These are phyloP conservation scores for Salvelinus alpinus DNA, from an alignment of 2,113 vertebrate species.

Conservation along the genomic window DNA sequence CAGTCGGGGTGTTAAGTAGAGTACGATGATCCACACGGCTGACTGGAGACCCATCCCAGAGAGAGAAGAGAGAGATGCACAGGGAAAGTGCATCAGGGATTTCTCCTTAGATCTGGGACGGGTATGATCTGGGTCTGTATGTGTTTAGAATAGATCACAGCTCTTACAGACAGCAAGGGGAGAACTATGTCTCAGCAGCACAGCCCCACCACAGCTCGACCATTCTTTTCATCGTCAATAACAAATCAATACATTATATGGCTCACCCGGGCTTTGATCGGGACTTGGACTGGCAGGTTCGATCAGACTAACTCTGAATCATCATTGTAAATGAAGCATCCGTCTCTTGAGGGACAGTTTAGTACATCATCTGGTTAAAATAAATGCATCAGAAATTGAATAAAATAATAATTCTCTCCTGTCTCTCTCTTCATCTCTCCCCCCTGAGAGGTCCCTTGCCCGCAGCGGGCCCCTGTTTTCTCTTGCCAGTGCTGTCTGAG, in stretches of 20 bases:
- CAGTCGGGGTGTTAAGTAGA: not conserved
- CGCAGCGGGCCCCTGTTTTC: slow-evolving; percentile 49
- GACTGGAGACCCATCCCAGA: too few relatives aligned
- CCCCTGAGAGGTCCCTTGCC: slow-evolving; percentile 44
- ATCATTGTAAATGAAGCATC: slow-evolving; percentile 62
- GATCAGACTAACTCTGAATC: slow-evolving; percentile 65
- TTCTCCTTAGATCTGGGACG: slow-evolving; percentile 24
- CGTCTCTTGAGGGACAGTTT: slow-evolving; percentile 53
- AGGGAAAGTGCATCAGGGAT: slow-evolving; percentile 33
- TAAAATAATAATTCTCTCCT: slow-evolving; percentile 54
- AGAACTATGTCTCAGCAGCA: too few relatives aligned
- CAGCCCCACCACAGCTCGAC: too few relatives aligned
- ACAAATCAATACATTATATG: slow-evolving; percentile 57
- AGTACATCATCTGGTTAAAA: slow-evolving; percentile 69
- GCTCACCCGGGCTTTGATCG: slow-evolving; percentile 42
- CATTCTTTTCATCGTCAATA: slow-evolving; percentile 39
- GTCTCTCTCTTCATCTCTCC: slow-evolving; percentile 27
- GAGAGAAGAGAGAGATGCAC: not conserved
- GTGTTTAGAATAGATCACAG: too few relatives aligned
- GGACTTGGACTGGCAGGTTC: slow-evolving; percentile 40
- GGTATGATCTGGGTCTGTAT: too few relatives aligned
- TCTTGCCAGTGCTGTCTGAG: slow-evolving; percentile 59
- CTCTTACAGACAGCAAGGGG: too few relatives aligned
- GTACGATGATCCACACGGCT: not conserved
- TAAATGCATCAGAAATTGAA: slow-evolving; percentile 59